Percentiles rank a stretch among this genome's conserved stretches.
These are phyloP conservation scores for Thrips palmi DNA, from an alignment of 1,140 invertebrate genomes.

Conservation along the genomic window DNA sequence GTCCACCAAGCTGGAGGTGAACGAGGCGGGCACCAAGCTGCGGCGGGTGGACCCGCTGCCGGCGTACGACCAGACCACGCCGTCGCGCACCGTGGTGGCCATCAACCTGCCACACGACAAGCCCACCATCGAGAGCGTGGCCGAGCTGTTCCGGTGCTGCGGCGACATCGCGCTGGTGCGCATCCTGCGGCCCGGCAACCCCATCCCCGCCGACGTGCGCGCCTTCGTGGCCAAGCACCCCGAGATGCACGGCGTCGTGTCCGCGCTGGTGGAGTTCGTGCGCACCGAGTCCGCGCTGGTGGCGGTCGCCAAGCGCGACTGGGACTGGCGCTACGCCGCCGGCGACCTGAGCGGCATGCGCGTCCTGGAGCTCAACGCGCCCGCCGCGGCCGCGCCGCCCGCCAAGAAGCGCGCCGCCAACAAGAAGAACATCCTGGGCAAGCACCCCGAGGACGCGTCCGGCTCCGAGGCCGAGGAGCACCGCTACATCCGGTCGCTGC, in stretches of 20 bases:
- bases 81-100: slow-evolving; percentile 75
- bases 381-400: too few species aligned
- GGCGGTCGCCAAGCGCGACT: slow-evolving; percentile 45
- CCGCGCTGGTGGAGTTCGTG: slow-evolving; percentile 78
- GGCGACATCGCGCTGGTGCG: slow-evolving; percentile 76
- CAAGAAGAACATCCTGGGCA: slow-evolving; percentile 23
- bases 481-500: slow-evolving; percentile 25
- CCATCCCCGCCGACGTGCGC: slow-evolving; percentile 70
- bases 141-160: slow-evolving; percentile 67
- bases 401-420: too few species aligned
- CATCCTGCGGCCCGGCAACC: slow-evolving; percentile 67
- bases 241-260: slow-evolving; percentile 64
- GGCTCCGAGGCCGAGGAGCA: slow-evolving; percentile 44
- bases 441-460: slow-evolving; percentile 23
- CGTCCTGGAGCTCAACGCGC: slow-evolving; percentile 21
- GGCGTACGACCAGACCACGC: slow-evolving; percentile 75
- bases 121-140: slow-evolving; percentile 69
- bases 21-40: slow-evolving; percentile 80
- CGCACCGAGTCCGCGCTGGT: slow-evolving; percentile 64
- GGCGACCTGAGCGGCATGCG: slow-evolving; percentile 13
- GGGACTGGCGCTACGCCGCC: slow-evolving; percentile 21
- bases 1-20: slow-evolving; percentile 72
- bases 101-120: slow-evolving; percentile 66
- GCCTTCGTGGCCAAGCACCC: slow-evolving; percentile 79
- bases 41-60: slow-evolving; percentile 67